Conservation (phyloP, 1,140 invertebrate species). For the Metaphire vulgaris region DNA sequence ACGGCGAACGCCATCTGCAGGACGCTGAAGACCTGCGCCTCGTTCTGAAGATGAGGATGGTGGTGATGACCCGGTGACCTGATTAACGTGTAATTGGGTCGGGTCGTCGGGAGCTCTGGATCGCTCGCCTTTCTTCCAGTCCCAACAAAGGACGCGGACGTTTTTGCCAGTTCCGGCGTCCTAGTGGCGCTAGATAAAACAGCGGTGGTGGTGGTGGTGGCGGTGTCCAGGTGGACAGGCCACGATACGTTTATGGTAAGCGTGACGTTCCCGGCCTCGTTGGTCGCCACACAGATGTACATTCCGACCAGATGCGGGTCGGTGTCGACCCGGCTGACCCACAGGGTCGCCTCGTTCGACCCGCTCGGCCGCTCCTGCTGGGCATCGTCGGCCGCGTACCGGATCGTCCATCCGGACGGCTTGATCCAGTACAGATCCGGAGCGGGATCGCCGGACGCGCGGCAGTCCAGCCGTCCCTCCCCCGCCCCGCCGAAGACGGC, state of each 20-base stretch:
- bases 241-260: constrained; percentile 47
- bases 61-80: background rate
- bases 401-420: constrained; percentile 40
- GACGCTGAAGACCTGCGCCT: constrained; percentile 36
- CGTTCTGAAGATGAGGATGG: no score
- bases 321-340: background rate
- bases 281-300: constrained; percentile 48
- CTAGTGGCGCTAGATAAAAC: background rate
- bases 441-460: constrained; percentile 46
- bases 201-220: background rate
- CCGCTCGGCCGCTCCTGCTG: background rate
- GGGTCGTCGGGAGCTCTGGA: background rate
- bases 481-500: constrained; percentile 40
- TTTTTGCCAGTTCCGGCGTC: no score
- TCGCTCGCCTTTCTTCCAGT: background rate
- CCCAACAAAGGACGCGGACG: background rate
- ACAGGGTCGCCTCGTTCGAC: background rate
- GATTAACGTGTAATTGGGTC: background rate
- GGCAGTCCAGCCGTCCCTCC: constrained; percentile 43
- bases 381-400: constrained; percentile 19
- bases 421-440: constrained; percentile 48
- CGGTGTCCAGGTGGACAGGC: constrained; percentile 11
- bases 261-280: constrained; percentile 49
- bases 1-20: constrained; percentile 47
- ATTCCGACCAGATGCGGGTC: constrained; percentile 21